phyloP scores from a whole-genome alignment of 2,888 invertebrate species.

The Andrena haemorrhoa region DNA sequence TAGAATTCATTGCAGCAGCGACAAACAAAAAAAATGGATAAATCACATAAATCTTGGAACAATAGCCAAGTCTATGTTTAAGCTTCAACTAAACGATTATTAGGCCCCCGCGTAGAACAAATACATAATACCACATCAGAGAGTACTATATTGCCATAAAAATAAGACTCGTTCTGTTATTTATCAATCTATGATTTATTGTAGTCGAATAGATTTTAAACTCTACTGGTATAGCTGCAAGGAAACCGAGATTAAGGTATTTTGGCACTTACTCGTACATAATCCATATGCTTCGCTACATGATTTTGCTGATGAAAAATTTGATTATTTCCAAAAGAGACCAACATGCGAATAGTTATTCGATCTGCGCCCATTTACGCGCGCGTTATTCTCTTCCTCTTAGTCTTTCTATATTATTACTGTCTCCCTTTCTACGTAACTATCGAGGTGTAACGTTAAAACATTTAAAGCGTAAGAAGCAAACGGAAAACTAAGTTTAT shows the following conservation, averaged over 20 bases:
- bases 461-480: conserved; percentile 24
- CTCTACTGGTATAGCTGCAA: conserved; percentile 66
- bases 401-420: conserved; percentile 57
- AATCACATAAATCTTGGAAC: conserved; percentile 26
- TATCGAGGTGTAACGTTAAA: conserved; percentile 23
- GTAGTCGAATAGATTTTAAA: conserved; percentile 51
- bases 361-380: conserved; percentile 20
- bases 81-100: conserved; percentile 31
- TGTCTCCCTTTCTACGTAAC: conserved; percentile 50
- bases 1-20: conserved; percentile 23
- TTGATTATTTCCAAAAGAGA: conserved; percentile 47
- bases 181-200: conserved; percentile 54
- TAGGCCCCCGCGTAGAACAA: conserved; percentile 27
- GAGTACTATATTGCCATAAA: conserved; percentile 21
- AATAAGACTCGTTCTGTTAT: conserved; percentile 63
- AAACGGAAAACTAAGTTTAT: conserved; percentile 39
- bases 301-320: conserved; percentile 63
- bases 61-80: conserved; percentile 32
- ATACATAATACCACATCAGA: conserved; percentile 9
- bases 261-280: conserved; percentile 69
- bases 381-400: conserved; percentile 61
- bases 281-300: conserved; percentile 72
- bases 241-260: conserved; percentile 72
- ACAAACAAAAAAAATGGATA: conserved; percentile 4
- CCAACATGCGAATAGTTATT: conserved; percentile 27